Evolutionary conservation across 1,140 invertebrate genomes (phyloP).

Genomic region (Pomacea maculata): DNA sequence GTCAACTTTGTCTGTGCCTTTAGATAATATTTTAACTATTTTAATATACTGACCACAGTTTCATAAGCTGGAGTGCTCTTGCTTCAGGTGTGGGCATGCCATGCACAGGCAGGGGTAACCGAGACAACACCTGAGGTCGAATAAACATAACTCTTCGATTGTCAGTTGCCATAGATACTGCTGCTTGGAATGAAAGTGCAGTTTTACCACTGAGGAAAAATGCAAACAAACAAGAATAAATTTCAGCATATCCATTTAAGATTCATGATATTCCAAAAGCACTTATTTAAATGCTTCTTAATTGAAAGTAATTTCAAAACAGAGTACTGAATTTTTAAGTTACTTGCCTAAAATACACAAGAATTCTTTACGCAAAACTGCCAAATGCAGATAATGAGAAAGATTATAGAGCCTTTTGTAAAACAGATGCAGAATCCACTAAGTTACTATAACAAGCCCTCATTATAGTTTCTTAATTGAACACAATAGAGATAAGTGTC

Average conservation of each 20-base stretch:
- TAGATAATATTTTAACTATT: neutral
- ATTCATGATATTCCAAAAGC: neutral
- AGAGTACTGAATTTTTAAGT: neutral
- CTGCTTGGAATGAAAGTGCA: slow-evolving; percentile 15
- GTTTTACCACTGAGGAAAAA: slow-evolving; percentile 19
- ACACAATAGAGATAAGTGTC: neutral
- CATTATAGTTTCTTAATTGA: neutral
- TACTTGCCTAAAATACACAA: neutral
- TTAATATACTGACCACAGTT: slow-evolving; percentile 18
- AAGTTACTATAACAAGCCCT: neutral
- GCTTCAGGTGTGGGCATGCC: slow-evolving; percentile 15
- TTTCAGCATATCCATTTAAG: neutral
- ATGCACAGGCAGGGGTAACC: slow-evolving; percentile 10
- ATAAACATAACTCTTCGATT: slow-evolving; percentile 17
- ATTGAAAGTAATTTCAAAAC: neutral
- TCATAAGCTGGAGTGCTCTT: slow-evolving; percentile 11
- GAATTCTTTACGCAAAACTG: neutral
- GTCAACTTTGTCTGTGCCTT: too few species aligned
- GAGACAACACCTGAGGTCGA: slow-evolving; percentile 13
- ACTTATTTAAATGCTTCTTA: neutral
- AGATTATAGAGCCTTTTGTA: neutral
- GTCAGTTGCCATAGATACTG: slow-evolving; percentile 16
- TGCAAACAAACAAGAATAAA: neutral
- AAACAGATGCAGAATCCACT: neutral
- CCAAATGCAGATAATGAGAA: neutral